These are phyloP conservation scores for Dermolepida albohirtum DNA, from an alignment of 2,888 invertebrate genomes.

Conservation along the genomic window DNA sequence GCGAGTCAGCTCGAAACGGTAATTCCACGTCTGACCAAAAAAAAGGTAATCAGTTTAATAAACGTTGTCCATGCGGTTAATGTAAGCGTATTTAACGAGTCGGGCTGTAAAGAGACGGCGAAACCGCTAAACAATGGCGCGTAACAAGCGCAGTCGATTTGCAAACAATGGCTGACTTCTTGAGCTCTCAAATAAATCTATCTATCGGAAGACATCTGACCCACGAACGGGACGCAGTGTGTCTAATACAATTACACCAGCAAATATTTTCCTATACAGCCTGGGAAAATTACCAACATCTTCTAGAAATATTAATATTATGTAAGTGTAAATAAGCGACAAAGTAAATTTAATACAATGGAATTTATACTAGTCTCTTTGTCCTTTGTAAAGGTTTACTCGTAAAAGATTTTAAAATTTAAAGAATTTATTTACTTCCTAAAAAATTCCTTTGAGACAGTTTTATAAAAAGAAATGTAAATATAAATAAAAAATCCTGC, in stretches of 20 bases:
- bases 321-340: too few species aligned
- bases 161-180: constrained; percentile 62
- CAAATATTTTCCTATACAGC: neutral
- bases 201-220: constrained; percentile 52
- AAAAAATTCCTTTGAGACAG: too few species aligned
- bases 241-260: constrained; percentile 41
- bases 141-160: constrained; percentile 62
- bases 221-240: constrained; percentile 45
- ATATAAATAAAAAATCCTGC: too few species aligned
- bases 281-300: too few species aligned
- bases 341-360: too few species aligned
- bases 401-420: too few species aligned
- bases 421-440: too few species aligned
- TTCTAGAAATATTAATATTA: too few species aligned
- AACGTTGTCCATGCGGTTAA: constrained; percentile 48
- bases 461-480: too few species aligned
- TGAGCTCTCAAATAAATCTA: constrained; percentile 51
- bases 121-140: constrained; percentile 61
- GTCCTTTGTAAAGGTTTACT: too few species aligned
- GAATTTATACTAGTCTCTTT: too few species aligned
- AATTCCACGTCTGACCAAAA: constrained; percentile 21
- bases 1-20: constrained; percentile 20
- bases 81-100: constrained; percentile 48
- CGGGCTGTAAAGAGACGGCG: constrained; percentile 48
- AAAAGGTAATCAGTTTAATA: constrained; percentile 42